Percentiles rank a stretch among this genome's conserved stretches.
Conservation (phyloP, 2,113 vertebrate species). For the Saccopteryx leptura region DNA sequence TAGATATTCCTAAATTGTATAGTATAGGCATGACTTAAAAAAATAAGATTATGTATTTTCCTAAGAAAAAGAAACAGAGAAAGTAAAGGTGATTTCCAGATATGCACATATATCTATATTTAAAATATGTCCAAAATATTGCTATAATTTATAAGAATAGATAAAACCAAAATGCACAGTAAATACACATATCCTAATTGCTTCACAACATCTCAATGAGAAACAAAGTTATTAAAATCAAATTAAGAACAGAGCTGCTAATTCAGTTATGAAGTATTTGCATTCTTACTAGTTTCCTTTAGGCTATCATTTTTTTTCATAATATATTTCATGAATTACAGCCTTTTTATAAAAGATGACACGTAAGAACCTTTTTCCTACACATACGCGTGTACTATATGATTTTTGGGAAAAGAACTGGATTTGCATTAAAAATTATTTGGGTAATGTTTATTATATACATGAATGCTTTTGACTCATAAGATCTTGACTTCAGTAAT, state of each 20-base stretch:
- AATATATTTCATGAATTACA: slow-evolving; percentile 19
- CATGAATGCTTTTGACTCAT: slow-evolving; percentile 18
- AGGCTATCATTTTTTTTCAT: slow-evolving; percentile 35
- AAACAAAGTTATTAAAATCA: neutral
- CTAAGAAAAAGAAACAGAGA: slow-evolving; percentile 4
- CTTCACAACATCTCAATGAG: slow-evolving; percentile 20
- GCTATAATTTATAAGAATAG: slow-evolving; percentile 7
- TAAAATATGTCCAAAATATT: neutral
- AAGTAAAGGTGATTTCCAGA: slow-evolving; percentile 30
- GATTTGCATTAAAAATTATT: slow-evolving; percentile 51
- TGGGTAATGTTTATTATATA: slow-evolving; percentile 6
- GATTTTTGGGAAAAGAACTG: neutral
- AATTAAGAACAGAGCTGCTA: neutral
- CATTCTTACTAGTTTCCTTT: neutral
- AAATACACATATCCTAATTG: neutral
- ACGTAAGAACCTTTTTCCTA: neutral
- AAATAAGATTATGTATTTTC: slow-evolving; percentile 37
- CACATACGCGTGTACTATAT: neutral
- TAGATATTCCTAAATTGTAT: slow-evolving; percentile 15
- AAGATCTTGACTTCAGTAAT: neutral
- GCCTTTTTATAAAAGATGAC: slow-evolving; percentile 45
- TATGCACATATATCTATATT: neutral
- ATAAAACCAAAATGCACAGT: slow-evolving; percentile 24
- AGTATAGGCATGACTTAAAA: neutral
- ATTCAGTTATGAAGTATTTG: slow-evolving; percentile 38